phyloP scores from a whole-genome alignment of 2,113 vertebrate species.

The Hypanus sabinus region DNA sequence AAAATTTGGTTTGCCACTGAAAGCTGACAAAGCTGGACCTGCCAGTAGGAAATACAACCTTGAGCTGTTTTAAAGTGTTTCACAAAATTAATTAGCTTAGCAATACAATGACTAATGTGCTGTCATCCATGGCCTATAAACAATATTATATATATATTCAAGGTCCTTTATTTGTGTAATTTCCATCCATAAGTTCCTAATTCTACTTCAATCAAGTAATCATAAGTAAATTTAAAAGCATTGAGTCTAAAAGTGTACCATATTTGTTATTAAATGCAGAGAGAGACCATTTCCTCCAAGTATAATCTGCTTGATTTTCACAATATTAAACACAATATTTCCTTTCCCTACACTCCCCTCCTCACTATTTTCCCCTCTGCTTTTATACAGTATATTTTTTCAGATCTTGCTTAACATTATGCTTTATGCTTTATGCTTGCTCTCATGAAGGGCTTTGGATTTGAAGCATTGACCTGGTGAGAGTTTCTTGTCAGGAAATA shows the following conservation, averaged over 20 bases:
- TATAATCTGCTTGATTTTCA: neutral
- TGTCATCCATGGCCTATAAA: neutral
- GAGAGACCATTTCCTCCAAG: neutral
- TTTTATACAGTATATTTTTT: neutral
- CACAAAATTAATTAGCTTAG: neutral
- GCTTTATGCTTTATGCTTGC: too few relatives aligned
- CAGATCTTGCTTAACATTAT: neutral
- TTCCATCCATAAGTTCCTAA: neutral
- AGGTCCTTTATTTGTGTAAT: neutral
- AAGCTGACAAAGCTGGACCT: neutral
- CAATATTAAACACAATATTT: neutral
- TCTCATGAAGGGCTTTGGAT: too few relatives aligned
- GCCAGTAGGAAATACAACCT: neutral
- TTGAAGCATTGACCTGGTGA: too few relatives aligned
- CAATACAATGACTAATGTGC: neutral
- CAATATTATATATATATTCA: neutral
- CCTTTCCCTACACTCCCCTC: neutral
- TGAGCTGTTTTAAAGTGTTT: neutral
- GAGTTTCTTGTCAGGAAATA: too few relatives aligned
- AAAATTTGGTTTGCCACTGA: neutral
- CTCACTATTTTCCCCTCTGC: neutral
- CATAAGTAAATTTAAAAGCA: neutral
- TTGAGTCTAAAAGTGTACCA: neutral
- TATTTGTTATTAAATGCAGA: neutral
- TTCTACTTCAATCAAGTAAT: neutral